Conservation (phyloP, 2,113 vertebrate genomes). For the Eidolon helvum region DNA sequence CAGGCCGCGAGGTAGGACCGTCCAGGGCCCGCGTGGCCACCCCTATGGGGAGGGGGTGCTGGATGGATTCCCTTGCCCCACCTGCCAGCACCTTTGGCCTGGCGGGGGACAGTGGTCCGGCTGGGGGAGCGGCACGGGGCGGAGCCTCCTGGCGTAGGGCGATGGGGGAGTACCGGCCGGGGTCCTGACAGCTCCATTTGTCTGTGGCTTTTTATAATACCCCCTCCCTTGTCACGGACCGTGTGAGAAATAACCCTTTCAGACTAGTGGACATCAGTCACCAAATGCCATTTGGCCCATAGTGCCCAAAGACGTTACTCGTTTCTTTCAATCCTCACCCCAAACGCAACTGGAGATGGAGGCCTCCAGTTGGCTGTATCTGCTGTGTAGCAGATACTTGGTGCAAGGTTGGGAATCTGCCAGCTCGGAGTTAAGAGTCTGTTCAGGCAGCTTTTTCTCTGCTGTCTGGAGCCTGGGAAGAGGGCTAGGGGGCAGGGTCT, state of each 20-base stretch:
- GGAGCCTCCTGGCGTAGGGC: neutral
- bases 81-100: neutral
- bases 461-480: neutral
- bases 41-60: neutral
- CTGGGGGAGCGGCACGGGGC: neutral
- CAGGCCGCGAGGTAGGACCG: conserved; percentile 82
- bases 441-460: neutral
- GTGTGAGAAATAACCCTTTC: conserved; percentile 1
- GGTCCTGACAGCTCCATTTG: neutral
- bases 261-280: neutral
- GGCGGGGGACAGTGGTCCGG: neutral
- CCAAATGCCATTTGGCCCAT: neutral
- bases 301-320: neutral
- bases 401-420: conserved; percentile 54
- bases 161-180: neutral
- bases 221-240: neutral
- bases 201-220: neutral
- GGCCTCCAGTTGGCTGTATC: neutral
- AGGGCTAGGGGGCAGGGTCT: neutral
- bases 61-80: neutral
- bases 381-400: conserved; percentile 30
- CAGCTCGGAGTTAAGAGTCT: conserved; percentile 39
- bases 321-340: neutral
- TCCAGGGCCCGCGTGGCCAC: neutral
- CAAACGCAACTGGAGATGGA: neutral